A percentile compares a stretch with the other conserved stretches of the same genome.
Conservation (phyloP, 1,140 invertebrate genomes). For the Drosophila takahashii region DNA sequence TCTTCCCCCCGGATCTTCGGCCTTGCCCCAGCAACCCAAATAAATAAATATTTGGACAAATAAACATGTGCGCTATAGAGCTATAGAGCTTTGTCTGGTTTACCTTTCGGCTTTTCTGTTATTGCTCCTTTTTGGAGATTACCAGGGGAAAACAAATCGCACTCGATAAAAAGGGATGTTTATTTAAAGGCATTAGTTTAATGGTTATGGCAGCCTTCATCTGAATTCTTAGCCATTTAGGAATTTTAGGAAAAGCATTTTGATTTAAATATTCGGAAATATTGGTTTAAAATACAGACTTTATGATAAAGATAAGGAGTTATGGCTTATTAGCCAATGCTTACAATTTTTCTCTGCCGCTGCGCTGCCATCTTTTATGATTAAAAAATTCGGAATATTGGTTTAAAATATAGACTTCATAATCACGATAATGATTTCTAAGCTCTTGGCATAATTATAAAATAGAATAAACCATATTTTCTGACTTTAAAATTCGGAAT, state of each 20-base stretch:
- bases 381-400: no score
- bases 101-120: constrained; percentile 27
- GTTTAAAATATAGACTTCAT: no score
- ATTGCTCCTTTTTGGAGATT: constrained; percentile 31
- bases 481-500: no score
- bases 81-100: constrained; percentile 12
- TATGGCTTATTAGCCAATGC: no score
- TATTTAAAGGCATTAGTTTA: constrained; percentile 8
- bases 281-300: background rate
- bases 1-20: constrained; percentile 31
- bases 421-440: no score
- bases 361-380: no score
- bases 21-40: constrained; percentile 59
- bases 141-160: background rate
- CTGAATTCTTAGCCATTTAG: background rate
- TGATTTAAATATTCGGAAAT: background rate
- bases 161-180: constrained; percentile 14
- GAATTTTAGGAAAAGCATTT: background rate
- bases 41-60: constrained; percentile 79
- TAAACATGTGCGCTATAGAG: constrained; percentile 33
- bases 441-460: no score
- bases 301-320: no score
- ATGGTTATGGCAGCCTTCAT: background rate
- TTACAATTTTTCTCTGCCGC: no score
- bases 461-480: no score